A percentile compares a stretch with the other conserved stretches of the same genome.
These are phyloP conservation scores for Hoplodrina ambigua DNA, from an alignment of 2,888 invertebrate species.

Conservation along the genomic window DNA sequence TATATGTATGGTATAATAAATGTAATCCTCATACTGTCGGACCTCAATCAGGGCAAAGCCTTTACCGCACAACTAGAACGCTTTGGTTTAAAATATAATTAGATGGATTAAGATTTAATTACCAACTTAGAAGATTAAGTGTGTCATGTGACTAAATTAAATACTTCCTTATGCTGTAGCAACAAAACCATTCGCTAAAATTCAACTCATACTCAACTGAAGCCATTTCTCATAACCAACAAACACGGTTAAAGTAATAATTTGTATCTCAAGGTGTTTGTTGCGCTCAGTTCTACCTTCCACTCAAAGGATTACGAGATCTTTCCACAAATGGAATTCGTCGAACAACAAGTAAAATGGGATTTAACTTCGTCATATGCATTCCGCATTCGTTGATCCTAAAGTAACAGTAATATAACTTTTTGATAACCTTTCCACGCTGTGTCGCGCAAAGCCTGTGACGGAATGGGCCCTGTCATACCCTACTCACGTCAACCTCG, in stretches of 20 bases:
- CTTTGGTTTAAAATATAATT: slow-evolving; percentile 63
- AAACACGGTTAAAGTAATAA: slow-evolving; percentile 18
- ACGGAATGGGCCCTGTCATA: slow-evolving; percentile 79
- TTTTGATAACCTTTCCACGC: slow-evolving; percentile 73
- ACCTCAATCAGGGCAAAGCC: slow-evolving; percentile 74
- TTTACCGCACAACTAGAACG: slow-evolving; percentile 64
- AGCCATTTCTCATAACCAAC: not conserved
- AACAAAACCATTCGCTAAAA: not conserved
- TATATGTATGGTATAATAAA: slow-evolving; percentile 55
- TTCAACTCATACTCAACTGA: not conserved
- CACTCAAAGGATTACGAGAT: slow-evolving; percentile 60
- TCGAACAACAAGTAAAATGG: slow-evolving; percentile 59
- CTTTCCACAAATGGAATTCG: slow-evolving; percentile 53
- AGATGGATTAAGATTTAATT: slow-evolving; percentile 53
- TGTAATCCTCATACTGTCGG: slow-evolving; percentile 71
- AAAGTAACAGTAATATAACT: slow-evolving; percentile 74
- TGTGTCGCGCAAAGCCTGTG: slow-evolving; percentile 73
- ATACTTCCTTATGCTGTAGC: not conserved
- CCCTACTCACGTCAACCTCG: slow-evolving; percentile 79
- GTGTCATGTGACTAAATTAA: slow-evolving; percentile 2
- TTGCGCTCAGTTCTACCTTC: slow-evolving; percentile 48
- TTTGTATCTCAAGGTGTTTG: slow-evolving; percentile 17
- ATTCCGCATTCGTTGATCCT: slow-evolving; percentile 67
- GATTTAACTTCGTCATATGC: slow-evolving; percentile 66
- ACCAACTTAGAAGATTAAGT: slow-evolving; percentile 11